Base-by-base conservation (phyloP, 2,888 invertebrate species). In the Hololepta plana region DNA sequence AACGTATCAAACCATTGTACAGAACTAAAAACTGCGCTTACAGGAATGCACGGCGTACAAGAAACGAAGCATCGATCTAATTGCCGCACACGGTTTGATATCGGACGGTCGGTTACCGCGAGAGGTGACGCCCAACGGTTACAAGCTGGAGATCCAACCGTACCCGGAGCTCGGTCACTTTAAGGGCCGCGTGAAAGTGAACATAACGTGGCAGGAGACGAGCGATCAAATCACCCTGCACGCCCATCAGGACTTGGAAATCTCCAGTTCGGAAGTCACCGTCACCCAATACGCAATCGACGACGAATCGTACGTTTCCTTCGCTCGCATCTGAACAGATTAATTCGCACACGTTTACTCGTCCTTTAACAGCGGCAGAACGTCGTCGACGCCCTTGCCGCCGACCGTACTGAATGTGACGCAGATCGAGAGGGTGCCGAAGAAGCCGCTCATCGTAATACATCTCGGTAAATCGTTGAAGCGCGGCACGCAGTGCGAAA, bases 181-280 rank as follows among this genome's bases (percentile, higher is more conserved):
- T 44, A 64, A 60, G 28, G 82, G 81, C 1, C 56, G 59, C 26
- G 70, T 81, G 1, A 60, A 58, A 36, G 77, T 82, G 35, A 71
- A 74, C 41, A 51, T 77, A 10, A 71, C 65, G 2, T 76, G 75
- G 64, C 54, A 62, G 12, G 57, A 62, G 24, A 61, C 64, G 5
- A 58, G 69, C 1, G 64, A 68, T 30, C 64, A 65, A 41, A 64
- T 81, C 26, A 62, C 57, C 1, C 47, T 81, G 1, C 75, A 79
- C 42, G 67, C 67, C 3, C 66, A 72, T 34, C 67, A 62, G 12
- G 67, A 73, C 32, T 49, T 80, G 22, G 55, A 63, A 30, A 64
- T 80, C 27, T 49, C 58, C 4, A 56, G 64, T 23, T 29, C 26
- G 11, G 58, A 61, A 39, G 59, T 73, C 12, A 54, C 46, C 23